Percentiles rank a stretch among this genome's conserved stretches.
Evolutionary conservation across 2,113 vertebrate species (phyloP).

Genomic region (Spizaetus ornatus): DNA sequence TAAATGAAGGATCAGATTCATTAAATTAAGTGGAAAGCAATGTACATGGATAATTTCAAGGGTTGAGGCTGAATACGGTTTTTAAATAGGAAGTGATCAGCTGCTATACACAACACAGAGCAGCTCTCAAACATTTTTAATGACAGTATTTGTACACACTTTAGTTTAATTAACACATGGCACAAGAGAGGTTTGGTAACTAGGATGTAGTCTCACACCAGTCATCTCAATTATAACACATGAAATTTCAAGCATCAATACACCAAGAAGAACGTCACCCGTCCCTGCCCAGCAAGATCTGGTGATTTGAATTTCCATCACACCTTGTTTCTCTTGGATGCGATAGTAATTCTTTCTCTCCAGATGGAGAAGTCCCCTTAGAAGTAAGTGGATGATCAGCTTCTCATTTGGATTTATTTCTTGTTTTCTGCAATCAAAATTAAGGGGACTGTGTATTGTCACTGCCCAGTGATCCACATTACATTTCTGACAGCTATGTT

Average conservation of each 20-base stretch:
- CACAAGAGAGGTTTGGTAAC: slow-evolving; percentile 39
- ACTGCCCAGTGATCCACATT: slow-evolving; percentile 4
- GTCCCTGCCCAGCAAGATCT: neutral
- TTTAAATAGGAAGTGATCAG: slow-evolving; percentile 62
- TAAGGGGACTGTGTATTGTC: neutral
- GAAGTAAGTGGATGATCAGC: slow-evolving; percentile 1
- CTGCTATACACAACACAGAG: slow-evolving; percentile 32
- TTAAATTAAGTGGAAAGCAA: slow-evolving; percentile 64
- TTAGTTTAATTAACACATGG: slow-evolving; percentile 64
- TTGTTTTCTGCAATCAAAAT: slow-evolving; percentile 20
- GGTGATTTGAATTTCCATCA: neutral
- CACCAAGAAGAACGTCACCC: neutral
- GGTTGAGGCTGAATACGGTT: slow-evolving; percentile 27
- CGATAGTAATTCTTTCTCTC: neutral
- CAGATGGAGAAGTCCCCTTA: slow-evolving; percentile 23
- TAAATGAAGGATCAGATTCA: slow-evolving; percentile 63
- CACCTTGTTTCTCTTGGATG: neutral
- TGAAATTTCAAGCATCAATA: neutral
- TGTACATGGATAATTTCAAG: slow-evolving; percentile 57
- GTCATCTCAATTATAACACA: slow-evolving; percentile 13
- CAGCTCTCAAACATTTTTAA: slow-evolving; percentile 60
- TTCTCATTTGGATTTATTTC: slow-evolving; percentile 33
- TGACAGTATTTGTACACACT: slow-evolving; percentile 61
- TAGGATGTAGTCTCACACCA: slow-evolving; percentile 51
- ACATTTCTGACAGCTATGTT: slow-evolving; percentile 45